Evolutionary conservation across 2,888 invertebrate species (phyloP), one percentile per base, ranked within the genome.

Genomic region (Orchesellides sinensis): DNA sequence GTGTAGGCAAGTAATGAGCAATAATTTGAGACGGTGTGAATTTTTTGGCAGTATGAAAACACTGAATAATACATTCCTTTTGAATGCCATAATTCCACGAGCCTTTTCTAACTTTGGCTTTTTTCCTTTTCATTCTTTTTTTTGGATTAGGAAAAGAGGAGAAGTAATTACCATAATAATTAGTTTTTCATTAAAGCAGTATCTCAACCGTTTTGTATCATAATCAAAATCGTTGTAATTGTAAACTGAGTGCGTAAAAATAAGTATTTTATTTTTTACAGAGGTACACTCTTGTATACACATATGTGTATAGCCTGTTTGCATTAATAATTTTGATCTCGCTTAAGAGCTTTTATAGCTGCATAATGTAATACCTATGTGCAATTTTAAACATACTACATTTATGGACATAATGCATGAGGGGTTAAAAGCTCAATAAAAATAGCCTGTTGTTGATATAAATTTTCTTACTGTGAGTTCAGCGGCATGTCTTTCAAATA

Each of bases 1-100:
- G n/a, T n/a, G n/a, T n/a, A n/a, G n/a, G 84, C 84, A 84, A 84
- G 84, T 86, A 86, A 86, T 86, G 83, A 86, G 83, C 61, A 81
- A 69, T 84, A 84, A 84, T 84, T 84, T 78, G 78, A 84, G 84
- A 78, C 82, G 68, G 84, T 84, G 84, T 84, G 84, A 84, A 84
- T 82, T 82, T 78, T 78, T 77, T 75, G 77, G 81, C 73, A 82
- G 73, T 82, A 61, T 84, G 70, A 65, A 56, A 72, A 79, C 29
- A 59, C 49, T 66, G 45, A 56, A 66, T 72, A 72, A 79, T 79
- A 72, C n/a, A 72, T 79, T 72, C n/a, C 72, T 72, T 79, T 79
- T 72, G 70, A 72, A 63, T 79, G 70, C 79, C 79, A 79, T 72
- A 72, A 79, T 79, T 79, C 72, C 54, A 79, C 79, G 47, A 56